Evolutionary conservation across 2,888 invertebrate genomes (phyloP), one percentile per base, ranked within the genome.

Genomic region (Piscicola geometra): DNA sequence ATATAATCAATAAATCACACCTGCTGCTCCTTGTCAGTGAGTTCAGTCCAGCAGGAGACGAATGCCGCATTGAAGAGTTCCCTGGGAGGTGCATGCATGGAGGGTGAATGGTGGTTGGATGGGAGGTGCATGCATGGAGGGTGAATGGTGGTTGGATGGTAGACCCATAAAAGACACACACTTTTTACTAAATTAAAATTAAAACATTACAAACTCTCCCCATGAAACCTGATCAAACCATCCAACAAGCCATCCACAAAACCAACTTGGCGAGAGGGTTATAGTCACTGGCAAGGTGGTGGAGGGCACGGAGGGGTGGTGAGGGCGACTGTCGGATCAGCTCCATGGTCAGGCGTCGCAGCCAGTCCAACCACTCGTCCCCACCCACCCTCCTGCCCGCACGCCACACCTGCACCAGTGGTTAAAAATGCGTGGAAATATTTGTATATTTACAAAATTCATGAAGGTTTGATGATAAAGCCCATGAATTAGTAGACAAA

Each of bases 321-420:
- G 95, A 95, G 1, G 96, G 94, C 0, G 96, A 96, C 83, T 96
- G 94, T 80, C 95, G 94, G 12, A 99, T 88, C 41, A 99, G 88
- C 73, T 95, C 96, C 79, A 95, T 93, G 77, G 94, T 94, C 77
- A 99, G 88, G 66, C 94, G 89, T 66, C 93, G 88, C 72, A 98
- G 86, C 99, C 98, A 99, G 85, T 98, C 97, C 69, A 96, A 88
- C 99, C 99, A 99, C 86, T 99, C 99, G 82, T 99, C 98, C 85
- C 95, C 95, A 0, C 95, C 95, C 0, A 96, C 94, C 77, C 94
- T 89, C n/a, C 78, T 75, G 64, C 69, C 79, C 33, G 79, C 78
- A 3, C 75, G 77, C 79, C 79, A 80, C 9, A 80, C 80, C 78
- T 79, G 72, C 21, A n/a, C n/a, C n/a, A n/a, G 47, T 72, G 33